Evolutionary conservation across 2,888 invertebrate genomes (phyloP).

Genomic region (Stenodema calcarata): DNA sequence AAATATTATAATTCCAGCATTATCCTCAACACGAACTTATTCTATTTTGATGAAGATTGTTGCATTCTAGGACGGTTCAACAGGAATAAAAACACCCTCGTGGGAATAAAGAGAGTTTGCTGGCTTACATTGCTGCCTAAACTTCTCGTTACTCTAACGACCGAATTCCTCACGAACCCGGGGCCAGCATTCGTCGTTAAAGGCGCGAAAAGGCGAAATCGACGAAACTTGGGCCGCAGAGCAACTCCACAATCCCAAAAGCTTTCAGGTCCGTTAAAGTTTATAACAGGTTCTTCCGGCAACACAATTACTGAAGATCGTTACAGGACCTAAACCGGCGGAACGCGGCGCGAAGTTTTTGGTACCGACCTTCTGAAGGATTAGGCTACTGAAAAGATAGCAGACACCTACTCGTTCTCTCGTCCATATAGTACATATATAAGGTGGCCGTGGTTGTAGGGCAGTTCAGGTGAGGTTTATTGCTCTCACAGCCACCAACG

Average conservation of each 20-base stretch:
- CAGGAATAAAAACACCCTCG: too few species aligned
- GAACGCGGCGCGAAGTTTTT: background rate
- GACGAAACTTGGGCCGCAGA: background rate
- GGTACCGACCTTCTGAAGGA: background rate
- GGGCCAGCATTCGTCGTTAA: background rate
- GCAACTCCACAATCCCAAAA: background rate
- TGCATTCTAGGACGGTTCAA: too few species aligned
- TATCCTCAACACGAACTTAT: too few species aligned
- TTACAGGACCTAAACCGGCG: background rate
- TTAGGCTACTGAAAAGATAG: background rate
- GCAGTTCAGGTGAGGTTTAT: background rate
- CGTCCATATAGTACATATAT: background rate
- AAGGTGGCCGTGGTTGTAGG: background rate
- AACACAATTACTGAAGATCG: constrained; percentile 9
- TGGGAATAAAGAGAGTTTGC: background rate
- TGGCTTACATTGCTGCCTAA: background rate
- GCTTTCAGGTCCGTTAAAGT: constrained; percentile 1
- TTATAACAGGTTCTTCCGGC: constrained; percentile 3
- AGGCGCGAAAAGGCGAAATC: background rate
- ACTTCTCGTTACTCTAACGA: background rate
- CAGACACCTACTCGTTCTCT: background rate
- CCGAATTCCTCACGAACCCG: background rate
- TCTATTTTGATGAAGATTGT: too few species aligned
- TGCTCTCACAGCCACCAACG: background rate
- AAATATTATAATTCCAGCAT: too few species aligned